Evolutionary conservation across 1,140 invertebrate genomes (phyloP), one percentile per base, ranked within the genome.

Genomic region (Drosophila burlai): DNA sequence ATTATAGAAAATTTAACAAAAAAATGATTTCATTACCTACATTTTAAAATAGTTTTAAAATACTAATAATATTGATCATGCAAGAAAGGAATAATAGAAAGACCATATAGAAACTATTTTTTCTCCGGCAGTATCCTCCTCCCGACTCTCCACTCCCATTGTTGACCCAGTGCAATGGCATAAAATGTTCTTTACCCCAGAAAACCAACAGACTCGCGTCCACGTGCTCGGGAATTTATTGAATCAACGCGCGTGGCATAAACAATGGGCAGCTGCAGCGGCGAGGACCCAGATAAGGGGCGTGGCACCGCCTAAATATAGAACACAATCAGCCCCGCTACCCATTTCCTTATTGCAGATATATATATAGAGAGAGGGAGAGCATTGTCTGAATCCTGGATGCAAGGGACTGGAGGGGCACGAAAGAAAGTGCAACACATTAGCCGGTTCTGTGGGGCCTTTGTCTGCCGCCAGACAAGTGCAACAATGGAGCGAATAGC

Each of bases 211-310:
- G 76, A 68, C 42, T 31, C 38, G 78, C 49, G 45, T 58, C 52
- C 62, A 65, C 47, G 62, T 84, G 73, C 59, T 11, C 38, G 38
- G 54, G 49, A 74, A 81, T 84, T 81, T 75, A 84, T 84, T 81
- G 82, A 86, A 79, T 66, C 66, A 76, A 83, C 76, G 76, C 81
- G 76, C 81, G 65, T 83, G 72, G 81, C 81, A 80, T 84, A 84
- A 80, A 84, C 81, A 83, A 83, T 83, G 71, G 71, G 62, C 52
- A 54, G 59, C 61, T 57, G 42, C 52, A 54, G 63, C 54, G 10
- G 3, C 13, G 16, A 34, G 31, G 29, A n/a, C 24, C 46, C 42
- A 65, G 71, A 68, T 79, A 87, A 65, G 59, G 42, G 79, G 69
- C 68, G 63, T 64, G 83, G 45, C 83, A 64, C 31, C 65, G 54